These are phyloP conservation scores for Trichonephila inaurata DNA, from an alignment of 1,140 invertebrate genomes.

Conservation along the genomic window DNA sequence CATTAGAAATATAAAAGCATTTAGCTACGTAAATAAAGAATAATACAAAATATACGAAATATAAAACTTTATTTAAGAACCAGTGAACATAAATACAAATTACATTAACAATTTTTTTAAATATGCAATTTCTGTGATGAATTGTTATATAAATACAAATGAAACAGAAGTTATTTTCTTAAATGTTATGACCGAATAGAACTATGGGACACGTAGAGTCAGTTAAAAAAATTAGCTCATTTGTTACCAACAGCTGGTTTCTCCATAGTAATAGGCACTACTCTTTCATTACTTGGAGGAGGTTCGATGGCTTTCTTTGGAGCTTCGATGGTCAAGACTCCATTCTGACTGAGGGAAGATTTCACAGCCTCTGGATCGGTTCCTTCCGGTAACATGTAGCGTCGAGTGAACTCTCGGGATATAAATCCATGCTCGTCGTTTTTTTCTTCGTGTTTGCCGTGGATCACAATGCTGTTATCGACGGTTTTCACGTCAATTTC, in stretches of 20 bases:
- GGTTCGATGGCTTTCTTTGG: conserved; percentile 77
- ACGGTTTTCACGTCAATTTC: conserved; percentile 86
- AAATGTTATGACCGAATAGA: too few relatives aligned
- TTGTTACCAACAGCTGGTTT: background rate
- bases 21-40: too few relatives aligned
- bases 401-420: conserved; percentile 85
- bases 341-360: conserved; percentile 87
- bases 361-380: conserved; percentile 84
- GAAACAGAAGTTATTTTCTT: too few relatives aligned
- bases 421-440: conserved; percentile 87
- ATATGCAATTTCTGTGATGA: too few relatives aligned
- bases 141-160: too few relatives aligned
- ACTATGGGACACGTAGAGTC: too few relatives aligned
- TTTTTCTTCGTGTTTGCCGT: conserved; percentile 91
- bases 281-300: conserved; percentile 79
- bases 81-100: too few relatives aligned
- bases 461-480: conserved; percentile 88
- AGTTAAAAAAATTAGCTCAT: background rate
- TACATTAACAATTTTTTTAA: too few relatives aligned
- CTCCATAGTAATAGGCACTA: background rate
- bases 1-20: too few relatives aligned
- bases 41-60: too few relatives aligned
- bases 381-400: conserved; percentile 85
- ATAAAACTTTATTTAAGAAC: too few relatives aligned
- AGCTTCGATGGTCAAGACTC: conserved; percentile 86